Percentiles rank a stretch among this genome's conserved stretches.
These are phyloP conservation scores for Oncopodura yosiiana DNA, from an alignment of 1,140 invertebrate species.

Conservation along the genomic window DNA sequence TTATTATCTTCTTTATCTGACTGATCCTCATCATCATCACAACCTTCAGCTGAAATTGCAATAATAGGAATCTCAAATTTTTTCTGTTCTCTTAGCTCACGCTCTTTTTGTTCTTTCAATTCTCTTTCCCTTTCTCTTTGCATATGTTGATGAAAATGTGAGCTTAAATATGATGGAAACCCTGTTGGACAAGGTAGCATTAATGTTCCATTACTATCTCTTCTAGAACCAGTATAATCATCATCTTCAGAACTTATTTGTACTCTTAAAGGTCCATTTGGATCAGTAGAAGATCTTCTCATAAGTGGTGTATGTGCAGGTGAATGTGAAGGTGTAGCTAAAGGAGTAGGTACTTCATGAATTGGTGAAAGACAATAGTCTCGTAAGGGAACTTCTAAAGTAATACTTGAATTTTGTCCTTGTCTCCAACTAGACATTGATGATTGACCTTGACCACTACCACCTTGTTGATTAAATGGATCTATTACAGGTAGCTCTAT, in stretches of 20 bases:
- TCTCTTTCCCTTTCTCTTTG: conserved; percentile 21
- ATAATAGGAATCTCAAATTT: conserved; percentile 3
- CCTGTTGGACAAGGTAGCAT: neutral
- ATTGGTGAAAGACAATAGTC: conserved; percentile 60
- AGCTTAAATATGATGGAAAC: neutral
- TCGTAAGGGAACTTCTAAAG: conserved; percentile 57
- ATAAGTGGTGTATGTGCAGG: conserved; percentile 57
- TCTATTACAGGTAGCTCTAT: conserved; percentile 34
- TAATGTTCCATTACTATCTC: neutral
- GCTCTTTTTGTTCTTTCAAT: neutral
- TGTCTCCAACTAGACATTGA: conserved; percentile 48
- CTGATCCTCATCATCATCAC: neutral
- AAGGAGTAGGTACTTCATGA: conserved; percentile 56
- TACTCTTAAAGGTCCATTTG: conserved; percentile 28
- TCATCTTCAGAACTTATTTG: conserved; percentile 32
- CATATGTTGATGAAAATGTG: conserved; percentile 16
- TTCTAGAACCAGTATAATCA: neutral
- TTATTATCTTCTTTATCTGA: no score
- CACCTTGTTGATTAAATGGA: conserved; percentile 25
- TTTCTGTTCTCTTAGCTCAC: conserved; percentile 1
- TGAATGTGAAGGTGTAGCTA: conserved; percentile 47
- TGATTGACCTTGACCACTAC: conserved; percentile 28
- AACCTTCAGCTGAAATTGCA: conserved; percentile 3
- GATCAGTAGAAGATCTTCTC: conserved; percentile 35
- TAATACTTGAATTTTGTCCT: conserved; percentile 55